Evolutionary conservation across 2,113 vertebrate species (phyloP), one percentile per base, ranked within the genome.

Genomic region (Eulacestoma nigropectus): DNA sequence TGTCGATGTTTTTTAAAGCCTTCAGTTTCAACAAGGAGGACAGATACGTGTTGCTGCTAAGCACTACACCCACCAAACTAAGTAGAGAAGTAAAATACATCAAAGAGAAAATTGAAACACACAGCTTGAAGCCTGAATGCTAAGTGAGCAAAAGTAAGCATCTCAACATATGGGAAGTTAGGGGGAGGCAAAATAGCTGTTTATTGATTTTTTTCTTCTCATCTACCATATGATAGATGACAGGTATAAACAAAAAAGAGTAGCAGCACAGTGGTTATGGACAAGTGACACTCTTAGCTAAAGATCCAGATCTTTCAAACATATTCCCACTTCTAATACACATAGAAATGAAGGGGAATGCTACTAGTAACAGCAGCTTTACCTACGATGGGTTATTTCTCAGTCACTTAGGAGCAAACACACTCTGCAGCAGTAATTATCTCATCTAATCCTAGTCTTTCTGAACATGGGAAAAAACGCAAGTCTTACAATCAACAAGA

Each of bases 131-230:
- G 87, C 26, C 59, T 10, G 4, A 77, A 63, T 2, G 13, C 59
- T 55, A 91, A 80, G 63, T 80, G 79, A 96, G 29, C 93, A 95
- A 60, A 22, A 74, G 59, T 33, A 81, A 84, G 35, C 56, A 74
- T 80, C 76, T 75, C 70, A 82, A 70, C 80, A 93, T 72, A 86
- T 47, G 72, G 77, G 59, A 80, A 80, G 55, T 50, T 94, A 73
- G 47, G 41, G 29, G 44, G 57, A 81, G 27, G 74, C 41, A 91
- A 93, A 87, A 63, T 4, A 90, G 65, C 44, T 87, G 23, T 64
- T n/a, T 57, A 33, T 6, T 80, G 53, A 64, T 62, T 70, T 56
- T 73, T 84, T 90, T 73, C 81, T 74, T 82, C 56, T 91, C 39
- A 64, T 87, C 44, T 87, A 26, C 67, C 65, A 37, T 81, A 92